Percentiles rank a stretch among this genome's conserved stretches.
Conservation (phyloP, 2,797 vertebrate genomes). For the Liparis tanakae region DNA sequence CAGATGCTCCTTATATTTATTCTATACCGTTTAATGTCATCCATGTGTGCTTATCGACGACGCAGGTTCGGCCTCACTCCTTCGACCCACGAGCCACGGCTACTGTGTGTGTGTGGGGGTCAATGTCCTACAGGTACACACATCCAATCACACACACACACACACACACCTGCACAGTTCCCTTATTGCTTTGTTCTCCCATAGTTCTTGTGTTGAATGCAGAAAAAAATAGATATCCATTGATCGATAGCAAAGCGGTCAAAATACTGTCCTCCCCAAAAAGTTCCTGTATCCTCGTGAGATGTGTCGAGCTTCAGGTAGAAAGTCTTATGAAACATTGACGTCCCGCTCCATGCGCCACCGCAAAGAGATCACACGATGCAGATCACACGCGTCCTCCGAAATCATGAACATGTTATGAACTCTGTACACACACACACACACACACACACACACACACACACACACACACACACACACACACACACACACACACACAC, state of each 20-base stretch:
- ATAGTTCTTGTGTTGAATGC: slow-evolving; percentile 67
- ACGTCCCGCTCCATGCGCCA: slow-evolving; percentile 56
- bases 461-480: slow-evolving; percentile 63
- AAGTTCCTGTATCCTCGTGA: slow-evolving; percentile 61
- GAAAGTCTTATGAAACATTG: slow-evolving; percentile 66
- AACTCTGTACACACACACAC: slow-evolving; percentile 73
- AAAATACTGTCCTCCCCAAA: slow-evolving; percentile 70
- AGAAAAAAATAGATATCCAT: slow-evolving; percentile 79
- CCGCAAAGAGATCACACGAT: slow-evolving; percentile 67
- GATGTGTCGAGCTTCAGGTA: slow-evolving; percentile 64
- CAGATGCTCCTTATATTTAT: slow-evolving; percentile 76
- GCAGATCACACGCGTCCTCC: slow-evolving; percentile 61
- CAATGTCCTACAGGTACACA: slow-evolving; percentile 62
- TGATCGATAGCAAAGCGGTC: slow-evolving; percentile 77
- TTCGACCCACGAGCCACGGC: slow-evolving; percentile 48
- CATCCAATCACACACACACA: slow-evolving; percentile 67
- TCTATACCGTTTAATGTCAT: slow-evolving; percentile 83
- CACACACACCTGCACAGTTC: slow-evolving; percentile 71
- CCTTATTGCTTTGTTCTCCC: slow-evolving; percentile 81
- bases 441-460: too few relatives aligned
- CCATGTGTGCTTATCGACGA: slow-evolving; percentile 85
- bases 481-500: slow-evolving; percentile 63
- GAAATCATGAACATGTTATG: slow-evolving; percentile 72
- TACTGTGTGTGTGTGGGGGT: slow-evolving; percentile 46
- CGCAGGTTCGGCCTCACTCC: slow-evolving; percentile 57